Base-by-base conservation (phyloP, 2,888 invertebrate genomes). In the Ennomos quercinarius region DNA sequence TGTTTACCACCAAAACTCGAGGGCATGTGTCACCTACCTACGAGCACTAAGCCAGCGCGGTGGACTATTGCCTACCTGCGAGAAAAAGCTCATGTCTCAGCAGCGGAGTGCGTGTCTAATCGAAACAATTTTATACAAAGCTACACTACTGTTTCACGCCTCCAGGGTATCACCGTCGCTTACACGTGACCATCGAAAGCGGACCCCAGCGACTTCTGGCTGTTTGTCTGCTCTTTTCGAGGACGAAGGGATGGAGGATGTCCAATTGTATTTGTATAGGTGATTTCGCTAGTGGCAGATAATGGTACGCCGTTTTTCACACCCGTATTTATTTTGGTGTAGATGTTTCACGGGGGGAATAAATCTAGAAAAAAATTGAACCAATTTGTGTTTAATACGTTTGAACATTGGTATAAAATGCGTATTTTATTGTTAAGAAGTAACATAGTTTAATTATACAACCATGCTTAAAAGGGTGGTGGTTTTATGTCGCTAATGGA, bases 251-350 rank as follows among this genome's bases (percentile, higher is more conserved):
- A 2, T 3, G 17, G 43, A 44, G 48, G 46, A 46, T 9, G 36
- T 35, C 36, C 13, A 38, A 39, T 34, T 42, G 42, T 56, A n/a
- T 52, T 61, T 56, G 51, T 56, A 51, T 17, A 12, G 9, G 48
- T 52, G 57, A 56, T 49, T 58, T 49, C 55, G 59, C 62, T 59
- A 64, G 53, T 56, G 48, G 11, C 47, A 46, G 50, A 48, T 56
- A 60, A 56, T 54, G 59, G 47, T 27, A 6, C 27, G 27, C 6
- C 6, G 27, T 37, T 43, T 13, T 38, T 37, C 41, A 48, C 59
- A 49, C 50, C 45, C 51, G 46, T 51, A 36, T 49, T 58, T 53
- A 40, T 11, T 12, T 43, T 43, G 43, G 34, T 35, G 17, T 36
- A 13, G 13, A 37, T 34, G 9, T 2, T 10, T 6, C 17, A 17